Conservation (phyloP, 2,797 vertebrate genomes). For the Anolis apletophallus region DNA sequence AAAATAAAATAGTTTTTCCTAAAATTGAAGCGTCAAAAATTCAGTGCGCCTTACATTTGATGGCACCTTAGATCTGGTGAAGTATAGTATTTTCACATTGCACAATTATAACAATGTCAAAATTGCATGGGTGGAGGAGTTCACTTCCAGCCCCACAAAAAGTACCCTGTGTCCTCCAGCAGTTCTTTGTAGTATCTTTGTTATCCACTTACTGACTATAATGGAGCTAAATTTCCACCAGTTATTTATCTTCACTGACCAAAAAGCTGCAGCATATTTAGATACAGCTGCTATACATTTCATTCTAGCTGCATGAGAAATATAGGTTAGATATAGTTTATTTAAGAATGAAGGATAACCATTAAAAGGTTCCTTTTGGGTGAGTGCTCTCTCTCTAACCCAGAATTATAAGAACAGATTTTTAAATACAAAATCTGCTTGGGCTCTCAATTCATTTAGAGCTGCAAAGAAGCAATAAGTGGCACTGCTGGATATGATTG, state of each 20-base stretch:
- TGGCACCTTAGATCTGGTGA: too few species aligned
- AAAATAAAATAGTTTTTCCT: too few species aligned
- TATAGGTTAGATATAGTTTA: conserved; percentile 23
- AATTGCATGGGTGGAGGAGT: not conserved
- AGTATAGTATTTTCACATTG: too few species aligned
- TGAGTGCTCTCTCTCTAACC: conserved; percentile 28
- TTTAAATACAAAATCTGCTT: conserved; percentile 36
- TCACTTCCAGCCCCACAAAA: not conserved
- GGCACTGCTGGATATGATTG: conserved; percentile 60
- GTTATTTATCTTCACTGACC: not conserved
- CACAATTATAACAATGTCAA: too few species aligned
- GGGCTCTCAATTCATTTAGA: conserved; percentile 59
- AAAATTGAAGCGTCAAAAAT: too few species aligned
- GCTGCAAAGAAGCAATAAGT: conserved; percentile 71
- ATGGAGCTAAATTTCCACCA: conserved; percentile 4
- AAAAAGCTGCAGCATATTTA: not conserved
- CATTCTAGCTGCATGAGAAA: not conserved
- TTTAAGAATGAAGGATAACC: not conserved
- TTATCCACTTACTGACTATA: not conserved
- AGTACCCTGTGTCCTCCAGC: too few species aligned
- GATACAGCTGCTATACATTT: not conserved
- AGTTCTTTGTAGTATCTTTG: not conserved
- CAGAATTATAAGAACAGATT: conserved; percentile 61
- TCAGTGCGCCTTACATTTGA: too few species aligned
- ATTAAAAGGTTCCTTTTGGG: conserved; percentile 31